Evolutionary conservation across 1,140 invertebrate species (phyloP), one percentile per base, ranked within the genome.

Genomic region (Tetramorium alpestre): DNA sequence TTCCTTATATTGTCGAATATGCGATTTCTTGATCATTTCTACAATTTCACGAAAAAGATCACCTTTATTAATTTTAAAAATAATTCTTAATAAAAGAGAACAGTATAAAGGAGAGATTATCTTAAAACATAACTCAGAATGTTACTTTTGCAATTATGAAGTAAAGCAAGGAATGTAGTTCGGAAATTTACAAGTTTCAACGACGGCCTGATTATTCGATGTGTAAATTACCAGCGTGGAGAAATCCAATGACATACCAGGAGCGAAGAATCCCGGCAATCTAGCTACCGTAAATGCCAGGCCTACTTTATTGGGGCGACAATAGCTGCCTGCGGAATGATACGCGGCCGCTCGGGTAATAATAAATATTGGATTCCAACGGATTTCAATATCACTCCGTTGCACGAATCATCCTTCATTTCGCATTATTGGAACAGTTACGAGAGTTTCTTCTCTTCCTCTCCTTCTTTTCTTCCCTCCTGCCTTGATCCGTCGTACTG

Each of bases 331-430:
- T 49, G 67, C 72, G 41, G 38, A 85, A 78, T 70, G 86, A 73
- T 84, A 84, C 65, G 72, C 73, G 54, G 56, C 64, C 47, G 51
- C 56, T 56, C 28, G 54, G 69, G 8, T 87, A 88, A 89, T 91
- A 87, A 90, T 90, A 90, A 89, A 89, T 89, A 90, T 87, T 69
- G 78, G 81, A 87, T 90, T 82, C 67, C 69, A 85, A 73, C 60
- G 86, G 88, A 90, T 90, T 90, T 89, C 89, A 88, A 88, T 90
- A 90, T 87, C 88, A 73, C 65, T 88, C 58, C 65, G 67, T 60
- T 88, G 87, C 82, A 86, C 73, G 82, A 78, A 86, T 88, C 82
- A 88, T 88, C 38, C 73, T 88, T 88, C 73, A 88, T 88, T 78
- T 88, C 44, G 73, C 54, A 88, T 88, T 86, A 78, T 78, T 78